Evolutionary conservation across 2,888 invertebrate genomes (phyloP).

Genomic region (Adela reaumurella): DNA sequence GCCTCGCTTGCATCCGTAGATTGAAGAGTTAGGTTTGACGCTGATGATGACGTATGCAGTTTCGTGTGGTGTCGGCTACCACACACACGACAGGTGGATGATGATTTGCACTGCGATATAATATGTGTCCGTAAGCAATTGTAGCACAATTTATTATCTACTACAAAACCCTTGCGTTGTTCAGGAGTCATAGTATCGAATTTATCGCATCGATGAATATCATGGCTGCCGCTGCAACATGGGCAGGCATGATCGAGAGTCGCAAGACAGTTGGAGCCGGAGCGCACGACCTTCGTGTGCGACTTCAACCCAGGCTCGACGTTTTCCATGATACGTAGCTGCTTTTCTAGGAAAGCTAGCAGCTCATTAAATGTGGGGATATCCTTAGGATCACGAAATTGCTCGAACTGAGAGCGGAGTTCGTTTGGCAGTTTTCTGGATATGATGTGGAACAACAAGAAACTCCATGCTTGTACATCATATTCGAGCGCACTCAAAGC

Average conservation of each 20-base stretch:
- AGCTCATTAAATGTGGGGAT: not conserved
- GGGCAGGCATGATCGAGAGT: too few species aligned
- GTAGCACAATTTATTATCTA: not conserved
- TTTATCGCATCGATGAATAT: not conserved
- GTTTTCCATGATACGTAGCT: not conserved
- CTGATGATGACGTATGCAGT: not conserved
- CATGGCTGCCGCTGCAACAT: not conserved
- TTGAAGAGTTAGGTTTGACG: too few species aligned
- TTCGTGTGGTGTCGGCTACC: not conserved
- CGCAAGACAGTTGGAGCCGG: too few species aligned
- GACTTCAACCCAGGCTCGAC: not conserved
- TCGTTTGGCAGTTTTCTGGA: slow-evolving; percentile 1
- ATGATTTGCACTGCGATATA: not conserved
- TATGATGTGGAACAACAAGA: slow-evolving; percentile 4
- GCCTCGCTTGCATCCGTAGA: too few species aligned
- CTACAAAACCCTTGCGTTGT: not conserved
- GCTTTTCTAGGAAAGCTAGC: not conserved
- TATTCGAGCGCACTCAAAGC: slow-evolving; percentile 3
- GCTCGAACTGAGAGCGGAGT: not conserved
- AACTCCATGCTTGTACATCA: slow-evolving; percentile 6
- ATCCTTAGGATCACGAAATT: not conserved
- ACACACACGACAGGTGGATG: not conserved
- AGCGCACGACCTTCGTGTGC: too few species aligned
- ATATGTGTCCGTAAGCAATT: not conserved
- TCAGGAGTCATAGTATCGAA: not conserved